Conservation (phyloP, 2,888 invertebrate species). For the Mesoligia furuncula region DNA sequence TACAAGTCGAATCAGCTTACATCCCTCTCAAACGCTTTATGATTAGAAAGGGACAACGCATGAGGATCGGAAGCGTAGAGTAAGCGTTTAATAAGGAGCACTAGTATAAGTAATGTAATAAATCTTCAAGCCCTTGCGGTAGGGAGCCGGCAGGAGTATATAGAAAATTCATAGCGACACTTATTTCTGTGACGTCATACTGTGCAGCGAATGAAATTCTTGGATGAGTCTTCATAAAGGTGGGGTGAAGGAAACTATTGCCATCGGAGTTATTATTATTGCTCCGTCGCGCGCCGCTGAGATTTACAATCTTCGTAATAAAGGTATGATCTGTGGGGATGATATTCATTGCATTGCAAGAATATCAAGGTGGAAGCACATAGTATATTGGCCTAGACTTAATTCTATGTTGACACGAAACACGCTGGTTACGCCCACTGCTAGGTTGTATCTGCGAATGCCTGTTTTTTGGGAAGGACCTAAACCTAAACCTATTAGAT, state of each 20-base stretch:
- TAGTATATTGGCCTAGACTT: background rate
- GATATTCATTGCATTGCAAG: background rate
- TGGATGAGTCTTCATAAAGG: slow-evolving; percentile 52
- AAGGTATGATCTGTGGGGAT: slow-evolving; percentile 25
- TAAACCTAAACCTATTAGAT: background rate
- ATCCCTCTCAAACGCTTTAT: slow-evolving; percentile 59
- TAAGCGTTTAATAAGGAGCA: slow-evolving; percentile 64
- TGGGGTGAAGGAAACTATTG: slow-evolving; percentile 50
- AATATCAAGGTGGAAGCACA: background rate
- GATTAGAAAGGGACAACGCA: slow-evolving; percentile 54
- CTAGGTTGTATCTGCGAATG: background rate
- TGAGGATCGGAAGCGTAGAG: slow-evolving; percentile 29
- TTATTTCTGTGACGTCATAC: slow-evolving; percentile 74
- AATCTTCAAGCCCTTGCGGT: slow-evolving; percentile 76
- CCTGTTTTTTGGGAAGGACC: background rate
- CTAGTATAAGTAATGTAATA: slow-evolving; percentile 74
- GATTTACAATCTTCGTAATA: slow-evolving; percentile 20
- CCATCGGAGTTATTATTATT: slow-evolving; percentile 12
- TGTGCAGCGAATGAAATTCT: slow-evolving; percentile 70
- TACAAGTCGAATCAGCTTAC: slow-evolving; percentile 63
- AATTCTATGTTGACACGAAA: background rate
- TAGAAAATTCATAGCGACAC: slow-evolving; percentile 69
- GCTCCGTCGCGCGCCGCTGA: slow-evolving; percentile 13
- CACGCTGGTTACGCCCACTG: background rate
- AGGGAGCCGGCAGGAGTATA: slow-evolving; percentile 64